A percentile compares a stretch with the other conserved stretches of the same genome.
phyloP scores from a whole-genome alignment of 2,113 vertebrate species.

The Entelurus aequoreus region DNA sequence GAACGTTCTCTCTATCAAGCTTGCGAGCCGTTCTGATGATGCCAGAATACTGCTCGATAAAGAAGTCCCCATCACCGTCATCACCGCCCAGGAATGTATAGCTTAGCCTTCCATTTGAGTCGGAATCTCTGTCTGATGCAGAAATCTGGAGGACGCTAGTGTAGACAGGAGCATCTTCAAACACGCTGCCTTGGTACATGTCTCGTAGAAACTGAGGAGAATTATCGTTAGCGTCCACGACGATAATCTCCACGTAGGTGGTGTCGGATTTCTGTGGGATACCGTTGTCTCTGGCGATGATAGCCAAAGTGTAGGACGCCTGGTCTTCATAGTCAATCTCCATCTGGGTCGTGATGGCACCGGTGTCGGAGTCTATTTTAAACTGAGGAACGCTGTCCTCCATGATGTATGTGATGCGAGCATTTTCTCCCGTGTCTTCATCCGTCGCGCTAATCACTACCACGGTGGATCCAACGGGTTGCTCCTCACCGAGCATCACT shows the following conservation, averaged over 20 bases:
- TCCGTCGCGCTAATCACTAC: slow-evolving; percentile 86
- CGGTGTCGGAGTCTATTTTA: slow-evolving; percentile 83
- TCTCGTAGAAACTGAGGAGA: slow-evolving; percentile 81
- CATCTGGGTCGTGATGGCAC: slow-evolving; percentile 86
- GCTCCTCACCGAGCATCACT: slow-evolving; percentile 81
- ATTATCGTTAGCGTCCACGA: slow-evolving; percentile 91
- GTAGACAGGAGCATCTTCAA: slow-evolving; percentile 82
- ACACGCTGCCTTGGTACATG: slow-evolving; percentile 84
- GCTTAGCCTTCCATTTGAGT: slow-evolving; percentile 82
- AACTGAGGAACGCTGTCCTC: slow-evolving; percentile 93
- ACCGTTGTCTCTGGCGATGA: slow-evolving; percentile 89
- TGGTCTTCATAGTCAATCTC: slow-evolving; percentile 93
- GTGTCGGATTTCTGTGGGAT: slow-evolving; percentile 94
- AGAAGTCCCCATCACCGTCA: slow-evolving; percentile 90
- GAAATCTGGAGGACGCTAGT: slow-evolving; percentile 93
- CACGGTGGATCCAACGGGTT: slow-evolving; percentile 83
- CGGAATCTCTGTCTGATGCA: slow-evolving; percentile 86
- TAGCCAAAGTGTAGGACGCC: slow-evolving; percentile 88
- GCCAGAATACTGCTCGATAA: slow-evolving; percentile 86
- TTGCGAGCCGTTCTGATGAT: slow-evolving; percentile 88
- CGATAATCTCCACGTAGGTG: slow-evolving; percentile 89
- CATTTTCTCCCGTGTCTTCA: slow-evolving; percentile 92
- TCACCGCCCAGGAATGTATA: slow-evolving; percentile 90
- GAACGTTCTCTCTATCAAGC: slow-evolving; percentile 89
- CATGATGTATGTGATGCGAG: slow-evolving; percentile 89